A percentile compares a stretch with the other conserved stretches of the same genome.
Evolutionary conservation across 92 coral and sea anemone genomes (phyloP).

Genomic region (Galaxea fascicularis): DNA sequence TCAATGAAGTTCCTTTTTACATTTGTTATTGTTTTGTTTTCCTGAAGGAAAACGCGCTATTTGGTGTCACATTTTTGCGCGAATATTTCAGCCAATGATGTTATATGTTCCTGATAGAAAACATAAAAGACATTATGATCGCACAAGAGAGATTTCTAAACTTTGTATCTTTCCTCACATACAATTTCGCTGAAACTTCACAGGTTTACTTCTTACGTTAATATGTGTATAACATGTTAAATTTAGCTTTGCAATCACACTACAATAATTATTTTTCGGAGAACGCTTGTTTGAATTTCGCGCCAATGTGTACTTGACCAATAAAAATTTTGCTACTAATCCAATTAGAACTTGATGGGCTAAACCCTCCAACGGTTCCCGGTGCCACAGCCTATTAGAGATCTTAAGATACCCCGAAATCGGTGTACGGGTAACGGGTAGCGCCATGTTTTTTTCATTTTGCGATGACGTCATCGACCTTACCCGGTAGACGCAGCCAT

Average conservation of each 20-base stretch:
- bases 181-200: neutral
- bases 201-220: neutral
- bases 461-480: slow-evolving; percentile 45
- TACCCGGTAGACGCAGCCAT: slow-evolving; percentile 48
- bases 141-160: neutral
- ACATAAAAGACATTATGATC: slow-evolving; percentile 1
- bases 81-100: slow-evolving; percentile 3
- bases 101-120: slow-evolving; percentile 5
- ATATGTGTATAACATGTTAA: neutral
- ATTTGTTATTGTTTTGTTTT: neutral
- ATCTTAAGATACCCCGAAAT: slow-evolving; percentile 43
- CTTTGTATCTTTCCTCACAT: neutral
- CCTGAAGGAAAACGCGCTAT: neutral
- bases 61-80: slow-evolving; percentile 4
- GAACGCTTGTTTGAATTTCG: slow-evolving; percentile 25
- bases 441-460: slow-evolving; percentile 55
- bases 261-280: neutral
- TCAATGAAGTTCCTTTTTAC: neutral
- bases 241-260: neutral
- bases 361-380: slow-evolving; percentile 11
- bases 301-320: slow-evolving; percentile 14
- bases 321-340: neutral
- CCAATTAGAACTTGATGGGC: neutral
- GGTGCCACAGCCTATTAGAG: slow-evolving; percentile 21
- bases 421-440: slow-evolving; percentile 49